Evolutionary conservation across 2,113 vertebrate species (phyloP).

Genomic region (Siniperca chuatsi): DNA sequence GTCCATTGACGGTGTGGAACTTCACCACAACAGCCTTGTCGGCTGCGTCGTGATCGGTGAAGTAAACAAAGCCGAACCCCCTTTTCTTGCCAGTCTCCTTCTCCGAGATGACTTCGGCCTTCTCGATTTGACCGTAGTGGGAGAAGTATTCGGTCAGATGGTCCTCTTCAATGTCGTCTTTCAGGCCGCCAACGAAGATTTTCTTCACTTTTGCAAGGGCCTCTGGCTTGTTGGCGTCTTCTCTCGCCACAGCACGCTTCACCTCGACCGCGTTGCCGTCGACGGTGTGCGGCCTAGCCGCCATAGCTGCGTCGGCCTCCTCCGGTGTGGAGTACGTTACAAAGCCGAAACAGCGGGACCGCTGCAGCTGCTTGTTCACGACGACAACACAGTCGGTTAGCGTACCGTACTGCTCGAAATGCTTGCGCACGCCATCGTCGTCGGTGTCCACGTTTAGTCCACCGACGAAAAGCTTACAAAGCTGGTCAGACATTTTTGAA

Average conservation of each 20-base stretch:
- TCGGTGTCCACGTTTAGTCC: slow-evolving; percentile 97
- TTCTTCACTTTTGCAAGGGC: slow-evolving; percentile 97
- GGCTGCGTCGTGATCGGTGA: slow-evolving; percentile 93
- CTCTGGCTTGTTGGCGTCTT: slow-evolving; percentile 93
- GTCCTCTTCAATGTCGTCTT: slow-evolving; percentile 93
- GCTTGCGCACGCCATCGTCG: slow-evolving; percentile 93
- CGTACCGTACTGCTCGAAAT: slow-evolving; percentile 93
- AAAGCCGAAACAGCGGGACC: slow-evolving; percentile 94
- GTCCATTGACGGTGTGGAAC: slow-evolving; percentile 93
- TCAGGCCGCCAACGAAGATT: slow-evolving; percentile 95
- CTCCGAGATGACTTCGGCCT: slow-evolving; percentile 96
- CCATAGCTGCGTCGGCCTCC: slow-evolving; percentile 96
- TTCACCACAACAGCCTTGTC: slow-evolving; percentile 96
- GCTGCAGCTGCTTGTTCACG: slow-evolving; percentile 84
- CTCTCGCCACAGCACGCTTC: slow-evolving; percentile 94
- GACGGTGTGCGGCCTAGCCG: slow-evolving; percentile 92
- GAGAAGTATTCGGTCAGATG: slow-evolving; percentile 92
- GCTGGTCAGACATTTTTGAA: slow-evolving; percentile 90
- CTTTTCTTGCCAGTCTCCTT: slow-evolving; percentile 95
- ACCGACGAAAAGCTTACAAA: slow-evolving; percentile 97
- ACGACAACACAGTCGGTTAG: slow-evolving; percentile 83
- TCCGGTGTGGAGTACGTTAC: slow-evolving; percentile 93
- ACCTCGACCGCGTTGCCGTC: slow-evolving; percentile 94
- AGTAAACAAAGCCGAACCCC: slow-evolving; percentile 98
- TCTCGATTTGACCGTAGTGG: slow-evolving; percentile 94